These are phyloP conservation scores for Aporrectodea caliginosa DNA, from an alignment of 1,140 invertebrate species.

Conservation along the genomic window DNA sequence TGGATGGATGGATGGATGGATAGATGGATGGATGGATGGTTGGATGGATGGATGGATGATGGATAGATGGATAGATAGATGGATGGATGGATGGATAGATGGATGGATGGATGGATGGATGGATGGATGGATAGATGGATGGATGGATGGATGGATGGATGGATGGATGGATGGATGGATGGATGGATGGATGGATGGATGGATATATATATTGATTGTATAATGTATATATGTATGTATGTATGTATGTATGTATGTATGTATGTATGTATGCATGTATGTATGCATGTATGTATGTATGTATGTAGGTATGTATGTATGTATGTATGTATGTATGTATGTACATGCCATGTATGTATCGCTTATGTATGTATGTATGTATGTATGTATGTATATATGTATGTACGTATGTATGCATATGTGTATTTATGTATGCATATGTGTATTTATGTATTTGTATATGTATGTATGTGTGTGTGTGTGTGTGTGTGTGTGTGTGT, in stretches of 20 bases:
- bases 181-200: constrained; percentile 26
- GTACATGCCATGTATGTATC: no score
- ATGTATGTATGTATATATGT: no score
- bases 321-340: not conserved
- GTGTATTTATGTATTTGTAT: no score
- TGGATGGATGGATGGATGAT: no score
- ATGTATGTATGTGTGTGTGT: no score
- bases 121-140: no score
- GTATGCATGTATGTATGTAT: not conserved
- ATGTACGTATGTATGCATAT: no score
- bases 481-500: no score
- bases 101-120: no score
- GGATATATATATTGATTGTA: not conserved
- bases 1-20: not conserved
- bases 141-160: constrained; percentile 22
- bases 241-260: not conserved
- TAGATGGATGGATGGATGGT: no score
- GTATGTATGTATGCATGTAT: not conserved
- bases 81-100: constrained; percentile 16
- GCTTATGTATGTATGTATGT: no score
- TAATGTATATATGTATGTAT: constrained; percentile 4
- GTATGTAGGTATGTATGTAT: constrained; percentile 8
- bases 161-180: constrained; percentile 26
- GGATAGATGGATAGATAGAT: not conserved
- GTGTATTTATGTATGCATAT: no score